These are phyloP conservation scores for Reinhardtius hippoglossoides DNA, from an alignment of 2,113 vertebrate genomes.

Conservation along the genomic window DNA sequence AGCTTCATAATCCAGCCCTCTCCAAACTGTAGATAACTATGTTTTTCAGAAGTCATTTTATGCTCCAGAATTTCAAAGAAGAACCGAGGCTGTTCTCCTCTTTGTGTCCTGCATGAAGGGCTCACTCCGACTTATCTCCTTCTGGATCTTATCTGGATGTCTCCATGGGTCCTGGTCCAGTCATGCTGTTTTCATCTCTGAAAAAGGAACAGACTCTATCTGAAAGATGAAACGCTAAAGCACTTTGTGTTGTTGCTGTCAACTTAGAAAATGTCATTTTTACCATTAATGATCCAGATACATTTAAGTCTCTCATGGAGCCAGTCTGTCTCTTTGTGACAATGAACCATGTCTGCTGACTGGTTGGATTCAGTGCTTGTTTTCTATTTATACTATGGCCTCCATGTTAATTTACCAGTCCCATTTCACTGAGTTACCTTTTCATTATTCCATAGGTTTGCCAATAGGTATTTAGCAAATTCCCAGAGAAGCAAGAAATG, in stretches of 20 bases:
- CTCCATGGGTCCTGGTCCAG: constrained; percentile 45
- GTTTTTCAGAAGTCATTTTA: constrained; percentile 46
- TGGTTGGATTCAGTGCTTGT: neutral
- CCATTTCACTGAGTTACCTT: no score
- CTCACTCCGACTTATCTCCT: constrained; percentile 51
- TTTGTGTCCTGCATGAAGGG: constrained; percentile 51
- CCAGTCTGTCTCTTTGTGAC: constrained; percentile 10
- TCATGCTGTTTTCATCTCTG: constrained; percentile 60
- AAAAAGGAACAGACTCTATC: constrained; percentile 46
- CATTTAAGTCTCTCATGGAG: constrained; percentile 10
- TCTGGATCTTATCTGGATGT: constrained; percentile 64
- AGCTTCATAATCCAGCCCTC: neutral
- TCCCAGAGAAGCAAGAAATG: no score
- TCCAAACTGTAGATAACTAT: constrained; percentile 36
- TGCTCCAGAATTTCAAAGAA: constrained; percentile 46
- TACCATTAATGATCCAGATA: constrained; percentile 14
- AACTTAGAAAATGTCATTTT: constrained; percentile 25
- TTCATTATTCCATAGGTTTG: no score
- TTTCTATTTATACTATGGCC: no score
- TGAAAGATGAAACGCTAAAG: constrained; percentile 58
- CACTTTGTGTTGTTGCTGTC: constrained; percentile 34
- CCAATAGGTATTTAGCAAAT: no score
- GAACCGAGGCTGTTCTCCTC: constrained; percentile 31
- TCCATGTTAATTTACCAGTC: no score
- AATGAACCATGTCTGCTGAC: neutral